Conservation (phyloP, 1,140 invertebrate species). For the Meteorus sp. region DNA sequence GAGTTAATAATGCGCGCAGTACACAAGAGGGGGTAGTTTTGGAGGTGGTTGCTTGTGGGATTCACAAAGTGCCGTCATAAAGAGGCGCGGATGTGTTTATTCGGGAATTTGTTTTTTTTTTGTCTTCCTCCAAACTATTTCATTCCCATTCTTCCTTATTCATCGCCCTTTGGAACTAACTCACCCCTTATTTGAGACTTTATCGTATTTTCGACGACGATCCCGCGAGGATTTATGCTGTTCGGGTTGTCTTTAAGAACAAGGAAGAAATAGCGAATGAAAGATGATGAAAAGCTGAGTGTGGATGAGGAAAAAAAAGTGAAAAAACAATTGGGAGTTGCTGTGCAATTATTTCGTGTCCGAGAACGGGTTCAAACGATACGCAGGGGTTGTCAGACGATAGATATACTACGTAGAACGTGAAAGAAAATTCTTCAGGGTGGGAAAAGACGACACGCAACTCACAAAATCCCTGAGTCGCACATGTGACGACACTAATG, state of each 20-base stretch:
- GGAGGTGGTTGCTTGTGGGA: constrained; percentile 21
- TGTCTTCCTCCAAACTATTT: constrained; percentile 21
- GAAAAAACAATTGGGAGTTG: not conserved
- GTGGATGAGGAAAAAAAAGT: too few relatives aligned
- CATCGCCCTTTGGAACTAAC: not conserved
- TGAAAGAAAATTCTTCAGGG: constrained; percentile 24
- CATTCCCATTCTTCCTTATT: constrained; percentile 1
- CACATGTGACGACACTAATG: constrained; percentile 48
- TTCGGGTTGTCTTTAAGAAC: constrained; percentile 34
- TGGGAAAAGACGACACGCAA: constrained; percentile 17
- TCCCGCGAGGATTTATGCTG: constrained; percentile 52
- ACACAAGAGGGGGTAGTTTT: constrained; percentile 41
- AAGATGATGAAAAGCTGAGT: constrained; percentile 1
- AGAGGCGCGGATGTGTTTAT: constrained; percentile 58
- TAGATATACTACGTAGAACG: too few relatives aligned
- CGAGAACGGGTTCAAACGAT: constrained; percentile 19
- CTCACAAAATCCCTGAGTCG: constrained; percentile 18
- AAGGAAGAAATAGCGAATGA: constrained; percentile 8
- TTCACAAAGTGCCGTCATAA: constrained; percentile 50
- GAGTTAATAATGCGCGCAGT: constrained; percentile 57
- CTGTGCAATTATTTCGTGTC: constrained; percentile 50
- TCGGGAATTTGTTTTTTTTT: constrained; percentile 54
- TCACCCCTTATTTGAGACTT: constrained; percentile 43
- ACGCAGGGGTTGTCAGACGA: too few relatives aligned
- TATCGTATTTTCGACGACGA: constrained; percentile 56